phyloP scores from a whole-genome alignment of 1,140 invertebrate genomes.

The Ctenoplectra terminalis region DNA sequence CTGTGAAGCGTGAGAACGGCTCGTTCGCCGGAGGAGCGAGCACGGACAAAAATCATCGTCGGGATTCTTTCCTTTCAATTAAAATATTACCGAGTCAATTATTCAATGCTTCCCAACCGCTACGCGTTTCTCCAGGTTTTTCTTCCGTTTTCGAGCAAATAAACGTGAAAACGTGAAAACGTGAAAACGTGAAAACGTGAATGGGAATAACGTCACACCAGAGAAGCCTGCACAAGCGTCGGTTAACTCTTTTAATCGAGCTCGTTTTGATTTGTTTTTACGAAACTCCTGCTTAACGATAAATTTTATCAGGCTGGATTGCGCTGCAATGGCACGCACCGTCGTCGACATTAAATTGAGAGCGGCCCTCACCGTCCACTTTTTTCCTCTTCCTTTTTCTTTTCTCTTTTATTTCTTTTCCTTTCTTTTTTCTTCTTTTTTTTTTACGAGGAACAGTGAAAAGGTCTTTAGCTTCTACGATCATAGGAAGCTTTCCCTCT shows the following conservation, averaged over 20 bases:
- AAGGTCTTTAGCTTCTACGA: conserved; percentile 22
- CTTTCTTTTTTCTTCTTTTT: neutral
- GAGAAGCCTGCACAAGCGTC: neutral
- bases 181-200: neutral
- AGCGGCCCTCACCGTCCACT: neutral
- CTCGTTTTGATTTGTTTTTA: conserved; percentile 17
- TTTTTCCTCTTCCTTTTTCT: neutral
- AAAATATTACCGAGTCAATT: conserved; percentile 28
- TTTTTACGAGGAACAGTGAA: conserved; percentile 25
- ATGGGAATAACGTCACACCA: neutral
- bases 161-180: neutral
- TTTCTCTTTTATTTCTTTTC: too few relatives aligned
- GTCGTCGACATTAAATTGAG: conserved; percentile 6
- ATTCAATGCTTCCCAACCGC: neutral
- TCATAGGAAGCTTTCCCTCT: neutral
- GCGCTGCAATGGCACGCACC: neutral
- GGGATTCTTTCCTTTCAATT: conserved; percentile 41
- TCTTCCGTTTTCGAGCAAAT: neutral
- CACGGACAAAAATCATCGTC: conserved; percentile 15
- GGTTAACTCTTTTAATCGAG: neutral
- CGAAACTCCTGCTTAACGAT: conserved; percentile 5
- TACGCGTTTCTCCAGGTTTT: neutral
- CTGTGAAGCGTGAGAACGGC: conserved; percentile 28
- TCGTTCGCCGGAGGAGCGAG: neutral
- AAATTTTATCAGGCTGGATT: conserved; percentile 37